Evolutionary conservation across 2,113 vertebrate genomes (phyloP), one percentile per base, ranked within the genome.

Genomic region (Epinephelus fuscoguttatus): DNA sequence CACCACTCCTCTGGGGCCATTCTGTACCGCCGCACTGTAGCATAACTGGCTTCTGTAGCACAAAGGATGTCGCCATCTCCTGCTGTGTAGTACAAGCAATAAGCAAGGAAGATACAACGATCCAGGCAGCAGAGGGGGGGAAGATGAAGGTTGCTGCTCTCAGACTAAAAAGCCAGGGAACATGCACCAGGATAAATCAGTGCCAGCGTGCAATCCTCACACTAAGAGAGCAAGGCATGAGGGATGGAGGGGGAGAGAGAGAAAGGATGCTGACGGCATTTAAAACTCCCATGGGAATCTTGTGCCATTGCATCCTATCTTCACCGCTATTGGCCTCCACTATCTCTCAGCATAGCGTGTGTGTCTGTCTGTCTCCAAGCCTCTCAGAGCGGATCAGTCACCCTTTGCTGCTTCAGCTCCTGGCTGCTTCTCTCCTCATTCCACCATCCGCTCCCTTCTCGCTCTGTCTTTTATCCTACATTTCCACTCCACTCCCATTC

Each of bases 391-490:
- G 80, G 94, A 94, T 95, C 94, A 94, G 94, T 95, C 92, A 89
- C 91, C 91, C 92, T 93, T 84, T 95, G 93, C 93, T 93, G 92
- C 88, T 94, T 94, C 89, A 95, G 94, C 94, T 94, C 78, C 86
- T 89, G 78, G 80, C 88, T 83, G 85, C 92, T 87, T 84, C 84
- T 80, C 87, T 81, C 73, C 53, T 80, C 78, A 71, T 84, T 88
- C 77, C 76, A 70, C 80, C 70, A 87, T 64, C 72, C 84, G 10
- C 75, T 84, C 55, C 76, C 82, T 71, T 81, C 69, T 81, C 40
- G 4, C 73, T 83, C 77, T 47, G 11, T 82, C 71, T 84, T 85
- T 87, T 79, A 87, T 71, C 79, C 79, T 68, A 66, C 64, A 69
- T 88, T 87, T 75, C 50, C 63, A 25, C 61, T 84, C 50, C 25